Base-by-base conservation (phyloP, 1,140 invertebrate species). In the Bombus haemorrhoidalis region DNA sequence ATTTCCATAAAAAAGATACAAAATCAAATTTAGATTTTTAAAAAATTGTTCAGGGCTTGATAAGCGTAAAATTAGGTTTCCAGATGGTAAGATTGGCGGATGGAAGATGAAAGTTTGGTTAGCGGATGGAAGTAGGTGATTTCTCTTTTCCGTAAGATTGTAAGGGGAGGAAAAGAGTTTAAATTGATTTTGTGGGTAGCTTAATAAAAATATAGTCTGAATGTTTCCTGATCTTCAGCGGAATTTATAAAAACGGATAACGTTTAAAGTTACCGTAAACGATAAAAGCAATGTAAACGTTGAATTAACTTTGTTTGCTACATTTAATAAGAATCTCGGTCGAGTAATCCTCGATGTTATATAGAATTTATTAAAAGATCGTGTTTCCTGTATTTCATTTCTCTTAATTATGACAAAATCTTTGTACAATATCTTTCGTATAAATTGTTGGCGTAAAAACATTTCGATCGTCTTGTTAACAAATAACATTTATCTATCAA, bases 301-400 rank as follows among this genome's bases (percentile, higher is more conserved):
- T 71, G 68, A 39, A 71, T 39, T 25, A 39, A 71, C 37, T 39
- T 25, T 37, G 37, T 71, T 71, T 71, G 22, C 37, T 39, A 39
- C 68, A 9, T 71, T 71, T 71, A 37, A 39, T 39, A 39, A 39
- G 68, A 71, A 71, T 71, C 34, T 71, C 37, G 68, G 68, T 71
- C 68, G 37, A 71, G 68, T 71, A 71, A 71, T 28, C 37, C 25
- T 71, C 25, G 12, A 39, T 28, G 37, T 32, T 71, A 71, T 25
- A 39, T 37, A 6, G 37, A 71, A 71, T 71, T 71, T 71, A 71
- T 39, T 28, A 28, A 69, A 71, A 71, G 4, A 71, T 39, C 25
- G 37, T 39, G 22, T 25, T 69, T 28, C 18, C 12, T 28, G 25
- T 10, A 18, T 37, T 39, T 69, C 37, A 39, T 69, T 9, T 12